These are phyloP conservation scores for Gymnocypris eckloni DNA, from an alignment of 2,797 vertebrate genomes.

Conservation along the genomic window DNA sequence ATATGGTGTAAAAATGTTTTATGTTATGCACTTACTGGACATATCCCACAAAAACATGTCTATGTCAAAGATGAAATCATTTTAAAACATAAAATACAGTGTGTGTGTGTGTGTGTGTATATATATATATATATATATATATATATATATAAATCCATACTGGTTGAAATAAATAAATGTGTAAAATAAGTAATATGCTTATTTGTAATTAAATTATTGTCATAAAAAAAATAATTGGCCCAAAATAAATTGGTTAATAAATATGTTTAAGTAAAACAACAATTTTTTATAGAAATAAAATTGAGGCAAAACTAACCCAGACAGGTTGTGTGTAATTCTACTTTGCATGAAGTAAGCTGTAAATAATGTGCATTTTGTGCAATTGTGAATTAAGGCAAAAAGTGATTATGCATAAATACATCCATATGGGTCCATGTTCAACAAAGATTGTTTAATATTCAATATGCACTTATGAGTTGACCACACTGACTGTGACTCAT, in stretches of 20 bases:
- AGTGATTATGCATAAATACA: background rate
- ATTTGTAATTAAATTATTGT: background rate
- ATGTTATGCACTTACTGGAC: background rate
- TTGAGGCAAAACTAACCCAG: background rate
- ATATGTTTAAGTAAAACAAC: background rate
- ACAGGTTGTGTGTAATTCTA: background rate
- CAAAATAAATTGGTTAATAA: background rate
- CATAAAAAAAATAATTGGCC: background rate
- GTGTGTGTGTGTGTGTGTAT: too few species aligned
- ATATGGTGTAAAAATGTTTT: background rate
- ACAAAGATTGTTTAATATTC: background rate
- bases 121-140: background rate
- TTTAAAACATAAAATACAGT: too few species aligned
- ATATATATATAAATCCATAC: background rate
- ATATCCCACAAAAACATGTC: background rate
- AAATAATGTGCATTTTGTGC: background rate
- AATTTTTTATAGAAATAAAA: background rate
- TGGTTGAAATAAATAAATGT: too few species aligned
- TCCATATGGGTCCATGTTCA: slow-evolving; percentile 17
- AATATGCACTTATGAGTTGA: slow-evolving; percentile 8
- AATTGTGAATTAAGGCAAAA: slow-evolving; percentile 1
- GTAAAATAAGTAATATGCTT: too few species aligned
- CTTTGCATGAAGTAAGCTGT: background rate
- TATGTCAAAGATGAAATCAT: background rate
- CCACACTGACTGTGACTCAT: slow-evolving; percentile 15